Conservation (phyloP, 2,888 invertebrate genomes). For the Drosophila quasianomalipes region DNA sequence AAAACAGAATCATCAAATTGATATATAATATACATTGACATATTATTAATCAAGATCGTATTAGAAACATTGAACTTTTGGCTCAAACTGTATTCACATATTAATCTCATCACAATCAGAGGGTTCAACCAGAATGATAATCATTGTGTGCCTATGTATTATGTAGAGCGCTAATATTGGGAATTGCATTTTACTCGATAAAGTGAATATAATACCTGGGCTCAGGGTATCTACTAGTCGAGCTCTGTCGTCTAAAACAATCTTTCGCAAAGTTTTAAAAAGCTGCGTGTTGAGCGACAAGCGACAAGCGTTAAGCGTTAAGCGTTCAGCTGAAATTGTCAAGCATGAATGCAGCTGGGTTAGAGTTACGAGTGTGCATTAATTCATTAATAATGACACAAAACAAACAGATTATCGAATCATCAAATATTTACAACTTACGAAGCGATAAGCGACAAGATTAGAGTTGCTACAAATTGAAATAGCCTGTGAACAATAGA, state of each 20-base stretch:
- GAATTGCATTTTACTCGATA: neutral
- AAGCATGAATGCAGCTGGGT: slow-evolving; percentile 31
- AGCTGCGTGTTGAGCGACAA: slow-evolving; percentile 4
- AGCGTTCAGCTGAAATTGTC: slow-evolving; percentile 2
- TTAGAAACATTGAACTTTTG: neutral
- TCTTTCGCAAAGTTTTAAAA: neutral
- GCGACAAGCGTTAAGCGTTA: neutral
- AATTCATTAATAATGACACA: slow-evolving; percentile 25
- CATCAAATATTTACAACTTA: slow-evolving; percentile 44
- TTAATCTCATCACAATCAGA: neutral
- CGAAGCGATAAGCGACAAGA: slow-evolving; percentile 22
- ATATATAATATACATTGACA: neutral
- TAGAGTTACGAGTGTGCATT: neutral
- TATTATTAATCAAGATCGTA: neutral
- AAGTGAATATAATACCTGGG: neutral
- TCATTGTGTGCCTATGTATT: neutral
- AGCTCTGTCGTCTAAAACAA: neutral
- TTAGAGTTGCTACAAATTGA: neutral
- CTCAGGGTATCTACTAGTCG: neutral
- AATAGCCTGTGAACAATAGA: neutral
- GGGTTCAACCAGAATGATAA: neutral
- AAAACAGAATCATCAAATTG: neutral
- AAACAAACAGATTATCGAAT: slow-evolving; percentile 41
- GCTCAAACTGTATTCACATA: neutral
- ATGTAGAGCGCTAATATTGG: neutral